Conservation (phyloP, 2,113 vertebrate species). For the Dipodomys stephensi region DNA sequence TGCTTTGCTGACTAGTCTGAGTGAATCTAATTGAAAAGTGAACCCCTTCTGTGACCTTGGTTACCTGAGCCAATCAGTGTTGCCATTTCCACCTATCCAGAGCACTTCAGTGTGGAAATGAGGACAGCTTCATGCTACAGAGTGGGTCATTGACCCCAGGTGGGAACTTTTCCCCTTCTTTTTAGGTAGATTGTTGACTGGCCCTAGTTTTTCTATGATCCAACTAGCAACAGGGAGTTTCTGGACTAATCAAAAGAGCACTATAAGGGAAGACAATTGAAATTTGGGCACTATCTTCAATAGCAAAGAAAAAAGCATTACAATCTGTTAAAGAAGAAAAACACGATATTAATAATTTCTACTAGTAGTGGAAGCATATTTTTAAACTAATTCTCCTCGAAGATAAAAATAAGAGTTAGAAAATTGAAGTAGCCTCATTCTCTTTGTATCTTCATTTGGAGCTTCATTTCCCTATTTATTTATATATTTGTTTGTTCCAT, state of each 20-base stretch:
- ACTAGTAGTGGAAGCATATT: not conserved
- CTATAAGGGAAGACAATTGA: not conserved
- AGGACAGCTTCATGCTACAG: not conserved
- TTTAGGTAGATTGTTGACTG: constrained; percentile 18
- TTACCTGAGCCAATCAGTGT: constrained; percentile 44
- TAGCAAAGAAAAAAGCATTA: not conserved
- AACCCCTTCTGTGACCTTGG: constrained; percentile 31
- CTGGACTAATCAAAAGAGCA: constrained; percentile 42
- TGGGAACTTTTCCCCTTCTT: constrained; percentile 11
- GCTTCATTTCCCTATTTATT: not conserved
- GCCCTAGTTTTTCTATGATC: not conserved
- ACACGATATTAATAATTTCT: not conserved
- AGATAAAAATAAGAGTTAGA: not conserved
- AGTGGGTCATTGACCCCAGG: constrained; percentile 19
- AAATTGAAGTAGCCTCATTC: not conserved
- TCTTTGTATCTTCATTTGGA: not conserved
- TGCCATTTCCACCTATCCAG: not conserved
- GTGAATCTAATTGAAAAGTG: constrained; percentile 53
- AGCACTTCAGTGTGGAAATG: constrained; percentile 44
- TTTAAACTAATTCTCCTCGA: not conserved
- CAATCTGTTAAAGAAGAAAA: not conserved
- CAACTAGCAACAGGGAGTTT: constrained; percentile 5
- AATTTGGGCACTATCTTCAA: not conserved
- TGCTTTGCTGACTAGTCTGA: not conserved
- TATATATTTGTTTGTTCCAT: not conserved